Conservation (phyloP, 2,113 vertebrate genomes). For the Sander lucioperca region DNA sequence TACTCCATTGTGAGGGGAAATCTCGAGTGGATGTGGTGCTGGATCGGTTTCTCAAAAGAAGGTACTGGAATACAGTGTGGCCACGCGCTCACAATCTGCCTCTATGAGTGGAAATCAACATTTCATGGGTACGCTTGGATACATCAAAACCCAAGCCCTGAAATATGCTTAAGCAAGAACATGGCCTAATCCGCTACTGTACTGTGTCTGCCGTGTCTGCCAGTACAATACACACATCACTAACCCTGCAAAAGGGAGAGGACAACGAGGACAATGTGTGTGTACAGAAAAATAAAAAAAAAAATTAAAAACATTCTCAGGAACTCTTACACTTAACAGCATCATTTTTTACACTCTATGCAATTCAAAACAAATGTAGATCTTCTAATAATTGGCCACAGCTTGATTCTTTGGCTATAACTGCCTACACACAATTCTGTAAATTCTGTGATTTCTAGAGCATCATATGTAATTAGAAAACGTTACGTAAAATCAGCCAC, state of each 20-base stretch:
- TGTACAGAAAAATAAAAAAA: neutral
- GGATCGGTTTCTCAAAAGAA: conserved; percentile 29
- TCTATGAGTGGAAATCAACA: conserved; percentile 55
- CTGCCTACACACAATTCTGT: neutral
- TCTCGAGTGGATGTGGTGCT: conserved; percentile 34
- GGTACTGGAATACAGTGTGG: conserved; percentile 11
- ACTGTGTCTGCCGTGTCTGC: conserved; percentile 28
- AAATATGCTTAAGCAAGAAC: conserved; percentile 67
- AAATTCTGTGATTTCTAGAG: neutral
- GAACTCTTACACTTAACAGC: neutral
- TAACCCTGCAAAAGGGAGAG: neutral
- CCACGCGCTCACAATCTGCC: conserved; percentile 35
- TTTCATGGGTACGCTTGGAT: conserved; percentile 47
- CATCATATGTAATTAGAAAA: neutral
- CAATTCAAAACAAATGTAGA: neutral
- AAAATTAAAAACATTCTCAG: neutral
- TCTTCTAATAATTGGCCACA: neutral
- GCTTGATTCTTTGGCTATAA: too few relatives aligned
- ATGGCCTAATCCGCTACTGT: conserved; percentile 57
- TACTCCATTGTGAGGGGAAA: conserved; percentile 6
- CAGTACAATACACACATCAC: conserved; percentile 33
- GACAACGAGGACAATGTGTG: neutral
- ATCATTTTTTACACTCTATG: neutral
- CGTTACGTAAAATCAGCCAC: conserved; percentile 16
- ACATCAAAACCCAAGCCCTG: conserved; percentile 51